Percentiles rank a stretch among this genome's conserved stretches.
These are phyloP conservation scores for Cerastis rubricosa DNA, from an alignment of 2,888 invertebrate genomes.

Conservation along the genomic window DNA sequence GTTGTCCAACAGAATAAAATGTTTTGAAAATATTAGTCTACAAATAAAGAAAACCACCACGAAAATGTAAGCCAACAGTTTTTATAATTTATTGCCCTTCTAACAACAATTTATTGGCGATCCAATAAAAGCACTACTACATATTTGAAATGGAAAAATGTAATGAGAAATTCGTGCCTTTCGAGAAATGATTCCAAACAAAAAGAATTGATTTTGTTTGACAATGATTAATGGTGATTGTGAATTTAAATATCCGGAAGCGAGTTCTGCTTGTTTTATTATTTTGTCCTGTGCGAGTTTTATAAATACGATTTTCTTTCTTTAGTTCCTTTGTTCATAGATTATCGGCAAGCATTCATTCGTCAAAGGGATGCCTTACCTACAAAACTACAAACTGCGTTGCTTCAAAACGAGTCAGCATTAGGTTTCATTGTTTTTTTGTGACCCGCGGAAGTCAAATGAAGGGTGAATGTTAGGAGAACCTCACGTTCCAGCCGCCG, in stretches of 20 bases:
- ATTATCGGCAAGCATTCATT: conserved; percentile 22
- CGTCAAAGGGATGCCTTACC: conserved; percentile 4
- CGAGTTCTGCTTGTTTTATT: conserved; percentile 17
- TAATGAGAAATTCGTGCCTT: conserved; percentile 31
- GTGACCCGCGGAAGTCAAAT: background rate
- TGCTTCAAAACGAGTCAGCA: background rate
- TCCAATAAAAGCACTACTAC: conserved; percentile 35
- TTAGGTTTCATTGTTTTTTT: background rate
- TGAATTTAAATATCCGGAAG: conserved; percentile 64
- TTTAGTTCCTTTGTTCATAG: conserved; percentile 49
- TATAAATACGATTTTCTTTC: background rate
- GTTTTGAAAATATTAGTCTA: conserved; percentile 30
- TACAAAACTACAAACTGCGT: background rate
- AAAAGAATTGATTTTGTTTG: conserved; percentile 62
- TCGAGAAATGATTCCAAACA: conserved; percentile 50
- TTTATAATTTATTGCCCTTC: conserved; percentile 40
- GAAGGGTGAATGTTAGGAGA: conserved; percentile 4
- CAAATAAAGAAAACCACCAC: conserved; percentile 32
- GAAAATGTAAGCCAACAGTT: conserved; percentile 20
- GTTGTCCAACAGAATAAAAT: conserved; percentile 9
- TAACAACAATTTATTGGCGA: conserved; percentile 35
- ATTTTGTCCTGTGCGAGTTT: background rate
- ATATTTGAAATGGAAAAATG: conserved; percentile 29
- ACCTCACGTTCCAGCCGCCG: no score
- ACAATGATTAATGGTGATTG: conserved; percentile 66